A percentile compares a stretch with the other conserved stretches of the same genome.
These are phyloP conservation scores for Eristalinus sepulchralis DNA, from an alignment of 2,888 invertebrate species.

Conservation along the genomic window DNA sequence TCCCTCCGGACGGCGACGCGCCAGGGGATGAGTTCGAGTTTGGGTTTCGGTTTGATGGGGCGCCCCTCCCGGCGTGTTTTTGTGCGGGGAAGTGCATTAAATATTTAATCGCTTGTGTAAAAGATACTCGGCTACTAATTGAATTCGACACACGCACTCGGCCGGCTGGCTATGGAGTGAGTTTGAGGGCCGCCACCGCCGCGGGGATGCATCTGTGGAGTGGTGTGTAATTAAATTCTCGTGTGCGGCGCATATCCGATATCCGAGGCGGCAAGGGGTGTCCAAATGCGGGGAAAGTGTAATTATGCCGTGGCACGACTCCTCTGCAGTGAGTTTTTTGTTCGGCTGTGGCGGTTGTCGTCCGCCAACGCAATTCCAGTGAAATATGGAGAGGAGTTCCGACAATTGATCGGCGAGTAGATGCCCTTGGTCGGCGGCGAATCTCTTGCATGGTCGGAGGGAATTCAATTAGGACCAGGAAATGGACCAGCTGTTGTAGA, in stretches of 20 bases:
- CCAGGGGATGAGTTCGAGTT: slow-evolving; percentile 29
- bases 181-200: not conserved
- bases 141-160: slow-evolving; percentile 44
- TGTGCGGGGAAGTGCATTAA: slow-evolving; percentile 54
- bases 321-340: not conserved
- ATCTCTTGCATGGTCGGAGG: not conserved
- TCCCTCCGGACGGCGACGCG: not conserved
- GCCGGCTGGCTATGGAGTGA: not conserved
- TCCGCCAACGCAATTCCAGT: not conserved
- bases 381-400: slow-evolving; percentile 4
- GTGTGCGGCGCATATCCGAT: slow-evolving; percentile 7
- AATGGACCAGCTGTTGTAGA: not conserved
- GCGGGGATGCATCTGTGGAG: not conserved
- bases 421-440: not conserved
- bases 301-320: slow-evolving; percentile 47
- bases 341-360: not conserved
- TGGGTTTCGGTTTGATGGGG: not conserved
- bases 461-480: not conserved
- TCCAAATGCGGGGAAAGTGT: slow-evolving; percentile 1
- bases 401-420: not conserved
- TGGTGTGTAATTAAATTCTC: slow-evolving; percentile 26
- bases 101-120: slow-evolving; percentile 49
- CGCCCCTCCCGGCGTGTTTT: not conserved
- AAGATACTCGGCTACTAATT: slow-evolving; percentile 52
- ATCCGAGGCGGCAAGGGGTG: not conserved